Base-by-base conservation (phyloP, 2,797 vertebrate genomes). In the Melanogrammus aeglefinus region DNA sequence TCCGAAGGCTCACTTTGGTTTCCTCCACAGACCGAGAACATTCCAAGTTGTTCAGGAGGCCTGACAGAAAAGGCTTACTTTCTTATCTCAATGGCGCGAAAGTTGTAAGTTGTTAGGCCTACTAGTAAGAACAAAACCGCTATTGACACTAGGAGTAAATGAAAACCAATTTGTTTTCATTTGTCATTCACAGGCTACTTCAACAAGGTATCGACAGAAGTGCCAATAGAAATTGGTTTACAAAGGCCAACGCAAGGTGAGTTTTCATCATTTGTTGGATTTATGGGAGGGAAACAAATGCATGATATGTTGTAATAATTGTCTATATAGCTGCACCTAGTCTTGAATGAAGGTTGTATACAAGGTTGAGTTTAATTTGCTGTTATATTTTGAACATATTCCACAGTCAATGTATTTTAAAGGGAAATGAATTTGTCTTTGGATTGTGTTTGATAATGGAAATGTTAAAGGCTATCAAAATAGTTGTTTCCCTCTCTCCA, bases 121-220 rank as follows among this genome's bases (percentile, higher is more conserved):
- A 6, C 31, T 31, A 33, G 29, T 7, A 14, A 29, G 31, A 72
- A 31, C 27, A 35, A 72, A n/a, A 35, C 12, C 70, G 33, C 13
- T 18, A 7, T 69, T 69, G 63, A 72, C 44, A 21, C 14, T 57
- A 21, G 4, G 14, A 18, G 6, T 63, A 21, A 27, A 69, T 69
- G 3, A 69, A 69, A 69, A 69, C 63, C 74, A 1, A 44, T 9
- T 77, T 10, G 63, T 0, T 31, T 85, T 75, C 0, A 72, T 88
- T 36, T 80, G n/a, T 27, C 38, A 57, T 83, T 88, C 84, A 78
- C 88, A 99, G n/a, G 98, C 97, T 21, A 97, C 97, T 13, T 99
- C 98, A 0, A 96, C 98, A 1, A 99, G n/a, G 97, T 88, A 99
- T 99, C 80, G 98, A 99, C 93, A 96, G 97, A 94, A 99, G 98